These are phyloP conservation scores for Trichomycterus rosablanca DNA, from an alignment of 2,113 vertebrate genomes.

Conservation along the genomic window DNA sequence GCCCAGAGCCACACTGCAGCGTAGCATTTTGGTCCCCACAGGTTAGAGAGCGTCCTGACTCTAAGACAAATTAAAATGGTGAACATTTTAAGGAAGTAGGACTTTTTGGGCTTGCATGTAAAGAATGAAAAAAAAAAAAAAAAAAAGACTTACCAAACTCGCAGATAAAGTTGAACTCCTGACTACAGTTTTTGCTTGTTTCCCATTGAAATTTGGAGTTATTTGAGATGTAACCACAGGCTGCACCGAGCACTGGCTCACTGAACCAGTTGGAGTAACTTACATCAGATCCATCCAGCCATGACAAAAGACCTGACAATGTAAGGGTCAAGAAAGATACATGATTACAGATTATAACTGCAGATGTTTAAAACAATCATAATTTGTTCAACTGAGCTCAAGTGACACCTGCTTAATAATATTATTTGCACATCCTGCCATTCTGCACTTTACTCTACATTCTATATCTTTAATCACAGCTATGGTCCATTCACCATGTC, in stretches of 20 bases:
- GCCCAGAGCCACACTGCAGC: conserved; percentile 83
- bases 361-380: too few relatives aligned
- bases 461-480: too few relatives aligned
- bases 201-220: conserved; percentile 77
- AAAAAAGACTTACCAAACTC: too few relatives aligned
- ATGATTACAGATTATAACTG: neutral
- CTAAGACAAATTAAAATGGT: conserved; percentile 56
- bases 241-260: conserved; percentile 49
- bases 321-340: neutral
- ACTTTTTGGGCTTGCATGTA: too few relatives aligned
- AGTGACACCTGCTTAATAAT: too few relatives aligned
- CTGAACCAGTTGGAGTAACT: conserved; percentile 79
- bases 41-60: conserved; percentile 71
- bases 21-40: conserved; percentile 77
- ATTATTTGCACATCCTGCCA: too few relatives aligned
- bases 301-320: conserved; percentile 68
- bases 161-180: conserved; percentile 81
- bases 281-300: conserved; percentile 82
- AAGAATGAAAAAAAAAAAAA: too few relatives aligned
- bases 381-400: too few relatives aligned
- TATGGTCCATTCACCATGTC: too few relatives aligned
- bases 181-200: conserved; percentile 73
- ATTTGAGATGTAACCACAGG: conserved; percentile 74
- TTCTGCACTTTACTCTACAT: too few relatives aligned
- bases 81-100: neutral